Percentiles rank a stretch among this genome's conserved stretches.
Conservation (phyloP, 2,888 invertebrate genomes). For the Phlogophora meticulosa region DNA sequence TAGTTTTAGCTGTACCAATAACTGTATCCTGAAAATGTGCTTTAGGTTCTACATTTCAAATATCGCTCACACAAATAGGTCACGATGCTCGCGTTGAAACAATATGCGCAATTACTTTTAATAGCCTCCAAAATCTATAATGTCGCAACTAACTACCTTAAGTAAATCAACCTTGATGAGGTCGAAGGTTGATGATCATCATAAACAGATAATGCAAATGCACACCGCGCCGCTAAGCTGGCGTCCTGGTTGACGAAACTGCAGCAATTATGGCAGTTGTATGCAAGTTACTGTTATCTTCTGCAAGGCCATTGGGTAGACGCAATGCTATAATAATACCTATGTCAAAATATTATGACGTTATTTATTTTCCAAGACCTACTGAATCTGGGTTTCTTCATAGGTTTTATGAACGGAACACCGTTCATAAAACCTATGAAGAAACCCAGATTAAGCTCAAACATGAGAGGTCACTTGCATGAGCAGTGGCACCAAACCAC, state of each 20-base stretch:
- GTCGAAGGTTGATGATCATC: slow-evolving; percentile 54
- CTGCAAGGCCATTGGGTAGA: slow-evolving; percentile 29
- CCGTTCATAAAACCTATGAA: neutral
- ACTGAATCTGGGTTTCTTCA: neutral
- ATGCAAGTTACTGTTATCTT: slow-evolving; percentile 51
- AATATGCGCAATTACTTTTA: slow-evolving; percentile 25
- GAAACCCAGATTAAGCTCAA: neutral
- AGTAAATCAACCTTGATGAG: slow-evolving; percentile 39
- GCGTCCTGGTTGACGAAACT: slow-evolving; percentile 52
- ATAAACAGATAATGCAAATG: slow-evolving; percentile 59
- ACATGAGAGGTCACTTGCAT: neutral
- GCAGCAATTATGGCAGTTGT: slow-evolving; percentile 48
- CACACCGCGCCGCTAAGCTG: slow-evolving; percentile 29
- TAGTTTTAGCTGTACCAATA: too few relatives aligned
- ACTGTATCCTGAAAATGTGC: too few relatives aligned
- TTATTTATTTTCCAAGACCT: neutral
- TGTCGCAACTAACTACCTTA: slow-evolving; percentile 27
- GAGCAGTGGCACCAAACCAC: too few relatives aligned
- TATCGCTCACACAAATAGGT: slow-evolving; percentile 13
- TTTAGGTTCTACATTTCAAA: neutral
- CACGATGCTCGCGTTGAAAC: slow-evolving; percentile 6
- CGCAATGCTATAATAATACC: too few relatives aligned
- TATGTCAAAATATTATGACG: slow-evolving; percentile 44
- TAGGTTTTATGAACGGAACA: neutral
- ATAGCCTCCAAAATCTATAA: slow-evolving; percentile 29